A percentile compares a stretch with the other conserved stretches of the same genome.
These are phyloP conservation scores for Theocolax elegans DNA, from an alignment of 1,140 invertebrate genomes.

Conservation along the genomic window DNA sequence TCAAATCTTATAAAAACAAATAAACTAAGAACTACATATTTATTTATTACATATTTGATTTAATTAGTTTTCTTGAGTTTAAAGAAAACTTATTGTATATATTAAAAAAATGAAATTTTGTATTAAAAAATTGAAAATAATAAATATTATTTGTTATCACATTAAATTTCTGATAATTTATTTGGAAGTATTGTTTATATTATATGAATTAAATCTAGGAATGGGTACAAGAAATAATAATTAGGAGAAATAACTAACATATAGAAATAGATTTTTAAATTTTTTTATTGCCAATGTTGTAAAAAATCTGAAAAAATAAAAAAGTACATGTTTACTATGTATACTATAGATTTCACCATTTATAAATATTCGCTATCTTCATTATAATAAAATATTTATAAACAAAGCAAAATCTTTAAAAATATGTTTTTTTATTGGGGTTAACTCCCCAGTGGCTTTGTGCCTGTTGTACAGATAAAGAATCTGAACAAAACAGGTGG, in stretches of 20 bases:
- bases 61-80: no score
- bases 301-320: slow-evolving; percentile 36
- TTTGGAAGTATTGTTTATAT: background rate
- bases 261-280: slow-evolving; percentile 2
- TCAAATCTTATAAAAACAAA: no score
- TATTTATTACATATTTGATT: no score
- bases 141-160: background rate
- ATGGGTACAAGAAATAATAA: background rate
- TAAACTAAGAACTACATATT: no score
- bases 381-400: background rate
- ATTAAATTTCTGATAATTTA: slow-evolving; percentile 1
- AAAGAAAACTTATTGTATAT: slow-evolving; percentile 17
- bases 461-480: slow-evolving; percentile 41
- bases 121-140: slow-evolving; percentile 6
- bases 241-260: slow-evolving; percentile 1
- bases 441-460: slow-evolving; percentile 66
- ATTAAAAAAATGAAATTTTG: slow-evolving; percentile 8
- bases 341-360: background rate
- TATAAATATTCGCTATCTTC: slow-evolving; percentile 2
- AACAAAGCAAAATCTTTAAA: background rate
- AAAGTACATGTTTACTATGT: background rate
- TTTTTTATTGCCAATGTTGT: slow-evolving; percentile 36
- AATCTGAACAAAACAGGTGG: slow-evolving; percentile 58
- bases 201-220: background rate
- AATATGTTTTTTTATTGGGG: slow-evolving; percentile 66